These are phyloP conservation scores for Watersipora subatra DNA, from an alignment of 1,140 invertebrate genomes.

Conservation along the genomic window DNA sequence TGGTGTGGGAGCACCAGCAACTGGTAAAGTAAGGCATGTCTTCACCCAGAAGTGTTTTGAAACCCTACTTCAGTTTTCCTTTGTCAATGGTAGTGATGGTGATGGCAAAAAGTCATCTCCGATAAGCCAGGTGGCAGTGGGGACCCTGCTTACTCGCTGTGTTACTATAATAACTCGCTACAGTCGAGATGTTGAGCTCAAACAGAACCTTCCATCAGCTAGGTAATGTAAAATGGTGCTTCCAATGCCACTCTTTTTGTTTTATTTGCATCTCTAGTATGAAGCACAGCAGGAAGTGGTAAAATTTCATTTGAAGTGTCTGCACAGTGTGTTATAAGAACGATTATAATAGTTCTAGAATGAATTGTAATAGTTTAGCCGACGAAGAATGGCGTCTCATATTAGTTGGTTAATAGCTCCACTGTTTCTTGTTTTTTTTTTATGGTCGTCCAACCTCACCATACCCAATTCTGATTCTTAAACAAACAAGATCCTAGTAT, in stretches of 20 bases:
- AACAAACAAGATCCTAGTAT: too few species aligned
- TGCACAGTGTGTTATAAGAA: too few species aligned
- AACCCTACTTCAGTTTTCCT: conserved; percentile 82
- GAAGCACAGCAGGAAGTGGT: too few species aligned
- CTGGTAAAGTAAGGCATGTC: conserved; percentile 72
- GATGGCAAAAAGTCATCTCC: conserved; percentile 45
- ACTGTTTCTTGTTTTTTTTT: too few species aligned
- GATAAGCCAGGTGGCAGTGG: conserved; percentile 72
- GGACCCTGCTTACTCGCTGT: conserved; percentile 69
- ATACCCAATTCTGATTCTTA: too few species aligned
- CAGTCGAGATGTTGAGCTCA: conserved; percentile 70
- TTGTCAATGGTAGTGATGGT: conserved; percentile 29
- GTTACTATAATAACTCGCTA: conserved; percentile 79
- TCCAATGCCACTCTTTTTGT: neutral
- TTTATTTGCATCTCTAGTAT: too few species aligned
- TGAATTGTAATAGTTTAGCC: too few species aligned
- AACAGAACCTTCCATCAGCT: conserved; percentile 75
- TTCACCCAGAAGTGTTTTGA: conserved; percentile 93
- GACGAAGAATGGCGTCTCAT: too few species aligned
- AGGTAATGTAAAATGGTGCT: conserved; percentile 47
- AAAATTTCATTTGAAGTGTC: too few species aligned
- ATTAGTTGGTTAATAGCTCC: too few species aligned
- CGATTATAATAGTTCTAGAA: too few species aligned
- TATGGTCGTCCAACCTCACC: too few species aligned
- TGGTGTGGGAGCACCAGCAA: conserved; percentile 68